A percentile compares a stretch with the other conserved stretches of the same genome.
Conservation (phyloP, 2,888 invertebrate species). For the Caenorhabditis sp. region DNA sequence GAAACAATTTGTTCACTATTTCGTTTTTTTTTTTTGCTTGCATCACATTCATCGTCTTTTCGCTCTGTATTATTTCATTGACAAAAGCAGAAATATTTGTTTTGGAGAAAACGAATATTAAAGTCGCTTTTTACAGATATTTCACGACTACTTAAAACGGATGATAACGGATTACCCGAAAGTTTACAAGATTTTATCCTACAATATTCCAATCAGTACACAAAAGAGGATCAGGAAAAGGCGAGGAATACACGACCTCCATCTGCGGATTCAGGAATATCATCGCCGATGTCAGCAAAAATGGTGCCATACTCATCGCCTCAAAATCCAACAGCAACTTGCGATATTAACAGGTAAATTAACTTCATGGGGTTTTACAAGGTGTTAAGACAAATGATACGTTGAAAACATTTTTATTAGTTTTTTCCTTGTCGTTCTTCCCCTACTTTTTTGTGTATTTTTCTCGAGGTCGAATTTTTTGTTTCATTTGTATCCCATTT, state of each 20-base stretch:
- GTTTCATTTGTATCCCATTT: constrained; percentile 8
- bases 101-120: too few species aligned
- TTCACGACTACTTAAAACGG: constrained; percentile 17
- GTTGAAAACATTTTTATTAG: not conserved
- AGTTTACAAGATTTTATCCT: constrained; percentile 70
- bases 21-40: too few species aligned
- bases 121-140: constrained; percentile 4
- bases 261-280: constrained; percentile 61
- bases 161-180: constrained; percentile 65
- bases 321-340: constrained; percentile 56
- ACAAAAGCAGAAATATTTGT: too few species aligned
- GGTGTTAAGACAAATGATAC: too few species aligned
- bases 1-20: too few species aligned
- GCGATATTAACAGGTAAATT: constrained; percentile 21
- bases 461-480: constrained; percentile 29
- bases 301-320: constrained; percentile 63
- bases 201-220: constrained; percentile 64
- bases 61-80: not conserved
- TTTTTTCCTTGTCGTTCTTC: constrained; percentile 21
- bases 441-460: constrained; percentile 21
- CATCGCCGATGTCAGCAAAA: constrained; percentile 66
- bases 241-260: constrained; percentile 35
- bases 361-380: too few species aligned
- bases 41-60: not conserved
- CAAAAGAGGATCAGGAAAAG: constrained; percentile 29